Evolutionary conservation across 2,888 invertebrate species (phyloP), one percentile per base, ranked within the genome.

Genomic region (Eupithecia tripunctaria): DNA sequence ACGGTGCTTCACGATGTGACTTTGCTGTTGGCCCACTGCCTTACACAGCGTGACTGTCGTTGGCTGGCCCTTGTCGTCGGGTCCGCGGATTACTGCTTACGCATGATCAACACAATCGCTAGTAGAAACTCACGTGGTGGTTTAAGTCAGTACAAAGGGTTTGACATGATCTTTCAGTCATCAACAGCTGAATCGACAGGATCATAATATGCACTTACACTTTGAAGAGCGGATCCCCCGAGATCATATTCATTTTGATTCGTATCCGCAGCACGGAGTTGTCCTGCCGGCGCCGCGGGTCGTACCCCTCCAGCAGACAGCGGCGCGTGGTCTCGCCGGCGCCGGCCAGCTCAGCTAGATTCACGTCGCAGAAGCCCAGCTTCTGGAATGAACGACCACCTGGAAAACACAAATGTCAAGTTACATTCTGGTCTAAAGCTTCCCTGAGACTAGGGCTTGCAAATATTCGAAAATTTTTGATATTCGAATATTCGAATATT

Each of bases 141-240:
- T 43, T 43, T 18, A 18, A 18, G 4, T 43, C 18, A n/a, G 47
- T 51, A 21, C 21, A 21, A 21, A 21, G n/a, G 21, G 51, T 51
- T 51, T 51, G 3, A 15, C n/a, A 3, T 4, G 2, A 51, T 51
- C 18, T 51, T 51, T 12, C 4, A 21, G n/a, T 47, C n/a, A n/a
- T 47, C n/a, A 47, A 47, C 10, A n/a, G 47, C 47, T n/a, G n/a
- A 8, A 59, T 25, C 12, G 27, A 15, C 14, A 15, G 27, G 59
- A 27, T n/a, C 43, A 8, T 27, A 0, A 59, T 18, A 15, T 21
- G 36, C 21, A 41, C 98, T 96, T 92, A 99, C 99, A 98, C 98
- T 97, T 99, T 99, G 90, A 99, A 99, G 79, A 99, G 96, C 81
- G 99, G 98, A 94, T 99, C 99, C 67, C 99, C 99, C 65, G 98